Base-by-base conservation (phyloP, 2,888 invertebrate genomes). In the Rhingia campestris region DNA sequence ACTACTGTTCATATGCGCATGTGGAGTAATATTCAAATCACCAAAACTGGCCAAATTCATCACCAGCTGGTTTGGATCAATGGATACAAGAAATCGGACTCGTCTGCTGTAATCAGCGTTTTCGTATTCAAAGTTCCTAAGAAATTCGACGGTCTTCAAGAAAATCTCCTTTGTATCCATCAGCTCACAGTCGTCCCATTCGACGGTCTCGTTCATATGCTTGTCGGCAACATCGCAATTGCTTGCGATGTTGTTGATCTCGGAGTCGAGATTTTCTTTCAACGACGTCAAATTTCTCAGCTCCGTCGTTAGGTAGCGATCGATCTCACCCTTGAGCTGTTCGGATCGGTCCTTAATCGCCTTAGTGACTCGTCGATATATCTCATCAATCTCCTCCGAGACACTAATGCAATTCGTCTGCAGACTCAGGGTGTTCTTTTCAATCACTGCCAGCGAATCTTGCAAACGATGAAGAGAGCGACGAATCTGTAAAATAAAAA, bases 161-260 rank as follows among this genome's bases (percentile, higher is more conserved):
- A 98, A 98, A 86, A 98, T 97, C 92, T 98, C 98, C 92, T 99
- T 99, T 75, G 98, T 96, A 89, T 98, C 97, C 93, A 98, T 97
- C 86, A 98, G 93, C 90, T 97, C 97, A 86, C 96, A 96, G 88
- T 98, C 97, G 88, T 98, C 97, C 95, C 98, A 97, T 88, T 97
- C 96, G 47, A 97, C 95, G 86, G 95, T 95, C 87, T 97, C 96
- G 89, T 95, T 96, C 93, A 98, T 97, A 90, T 97, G 96, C 91
- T 97, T 97, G 91, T 99, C 98, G 61, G 97, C 97, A 89, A 98
- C 93, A 91, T 99, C 98, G 92, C 98, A 98, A 92, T 99, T 99
- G 90, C 98, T 98, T 89, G 96, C 95, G 89, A 99, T 97, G 92
- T 99, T 99, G 87, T 95, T 95, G 90, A 98, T 96, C 92, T 99